A percentile compares a stretch with the other conserved stretches of the same genome.
These are phyloP conservation scores for Rhinolophus sinicus DNA, from an alignment of 2,113 vertebrate species.

Conservation along the genomic window DNA sequence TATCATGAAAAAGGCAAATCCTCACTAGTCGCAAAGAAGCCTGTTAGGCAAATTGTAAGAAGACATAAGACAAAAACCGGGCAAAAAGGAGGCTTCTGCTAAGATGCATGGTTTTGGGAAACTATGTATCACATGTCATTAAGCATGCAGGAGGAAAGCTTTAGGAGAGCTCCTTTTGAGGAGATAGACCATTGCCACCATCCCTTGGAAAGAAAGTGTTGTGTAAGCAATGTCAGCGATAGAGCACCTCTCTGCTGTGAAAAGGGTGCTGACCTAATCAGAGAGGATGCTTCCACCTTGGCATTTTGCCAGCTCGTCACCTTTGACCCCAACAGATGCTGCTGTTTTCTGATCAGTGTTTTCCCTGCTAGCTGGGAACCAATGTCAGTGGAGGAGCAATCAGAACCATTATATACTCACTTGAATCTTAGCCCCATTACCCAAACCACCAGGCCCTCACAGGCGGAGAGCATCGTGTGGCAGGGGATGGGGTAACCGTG, in stretches of 20 bases:
- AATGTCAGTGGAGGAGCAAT: slow-evolving; percentile 73
- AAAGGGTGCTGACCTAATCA: slow-evolving; percentile 39
- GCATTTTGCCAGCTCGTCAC: slow-evolving; percentile 54
- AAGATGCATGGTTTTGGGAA: not conserved
- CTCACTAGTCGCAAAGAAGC: not conserved
- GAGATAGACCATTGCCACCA: not conserved
- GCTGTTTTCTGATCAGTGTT: slow-evolving; percentile 65
- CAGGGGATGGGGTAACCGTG: not conserved
- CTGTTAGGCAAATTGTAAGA: not conserved
- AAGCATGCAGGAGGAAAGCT: not conserved
- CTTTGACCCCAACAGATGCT: slow-evolving; percentile 78
- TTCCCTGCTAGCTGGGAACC: slow-evolving; percentile 57
- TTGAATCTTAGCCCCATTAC: not conserved
- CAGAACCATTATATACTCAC: not conserved
- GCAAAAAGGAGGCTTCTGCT: not conserved
- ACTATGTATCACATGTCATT: not conserved
- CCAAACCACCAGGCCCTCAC: not conserved
- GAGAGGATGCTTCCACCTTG: not conserved
- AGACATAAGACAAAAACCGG: not conserved
- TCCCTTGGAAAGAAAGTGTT: not conserved
- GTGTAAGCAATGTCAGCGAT: slow-evolving; percentile 17
- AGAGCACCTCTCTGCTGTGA: not conserved
- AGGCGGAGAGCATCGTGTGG: not conserved
- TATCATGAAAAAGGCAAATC: not conserved
- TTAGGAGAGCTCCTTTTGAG: not conserved